These are phyloP conservation scores for Diplodus sargus DNA, from an alignment of 2,797 vertebrate genomes.

Conservation along the genomic window DNA sequence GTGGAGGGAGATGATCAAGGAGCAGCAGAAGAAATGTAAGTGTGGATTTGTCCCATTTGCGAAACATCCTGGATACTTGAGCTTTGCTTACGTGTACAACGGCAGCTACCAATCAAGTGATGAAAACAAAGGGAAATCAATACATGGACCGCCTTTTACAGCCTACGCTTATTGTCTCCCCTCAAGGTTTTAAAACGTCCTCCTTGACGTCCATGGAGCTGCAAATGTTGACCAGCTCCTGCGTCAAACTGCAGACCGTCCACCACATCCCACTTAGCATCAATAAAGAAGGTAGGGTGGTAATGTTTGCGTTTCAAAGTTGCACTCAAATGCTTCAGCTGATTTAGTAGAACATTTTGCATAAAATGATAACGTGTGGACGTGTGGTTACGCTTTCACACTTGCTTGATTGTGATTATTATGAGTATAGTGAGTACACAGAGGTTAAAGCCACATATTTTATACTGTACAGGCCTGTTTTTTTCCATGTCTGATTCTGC, in stretches of 20 bases:
- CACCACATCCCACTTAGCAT: conserved; percentile 95
- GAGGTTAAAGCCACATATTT: conserved; percentile 37
- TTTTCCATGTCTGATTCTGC: conserved; percentile 44
- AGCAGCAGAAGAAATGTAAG: conserved; percentile 99
- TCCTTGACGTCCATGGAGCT: conserved; percentile 95
- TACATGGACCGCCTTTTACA: not conserved
- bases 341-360: not conserved
- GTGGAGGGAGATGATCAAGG: conserved; percentile 95
- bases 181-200: conserved; percentile 93
- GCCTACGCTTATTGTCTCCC: conserved; percentile 1
- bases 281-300: conserved; percentile 92
- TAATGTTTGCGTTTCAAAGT: not conserved
- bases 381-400: not conserved
- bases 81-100: too few relatives aligned
- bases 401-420: conserved; percentile 17
- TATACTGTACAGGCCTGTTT: conserved; percentile 22
- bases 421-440: conserved; percentile 10
- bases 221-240: conserved; percentile 98
- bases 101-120: not conserved
- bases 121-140: not conserved
- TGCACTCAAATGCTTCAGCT: not conserved
- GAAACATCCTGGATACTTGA: not conserved
- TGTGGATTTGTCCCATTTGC: conserved; percentile 25
- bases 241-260: conserved; percentile 97
- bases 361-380: not conserved